A percentile compares a stretch with the other conserved stretches of the same genome.
These are phyloP conservation scores for Drosophila rellima DNA, from an alignment of 2,888 invertebrate genomes.

Conservation along the genomic window DNA sequence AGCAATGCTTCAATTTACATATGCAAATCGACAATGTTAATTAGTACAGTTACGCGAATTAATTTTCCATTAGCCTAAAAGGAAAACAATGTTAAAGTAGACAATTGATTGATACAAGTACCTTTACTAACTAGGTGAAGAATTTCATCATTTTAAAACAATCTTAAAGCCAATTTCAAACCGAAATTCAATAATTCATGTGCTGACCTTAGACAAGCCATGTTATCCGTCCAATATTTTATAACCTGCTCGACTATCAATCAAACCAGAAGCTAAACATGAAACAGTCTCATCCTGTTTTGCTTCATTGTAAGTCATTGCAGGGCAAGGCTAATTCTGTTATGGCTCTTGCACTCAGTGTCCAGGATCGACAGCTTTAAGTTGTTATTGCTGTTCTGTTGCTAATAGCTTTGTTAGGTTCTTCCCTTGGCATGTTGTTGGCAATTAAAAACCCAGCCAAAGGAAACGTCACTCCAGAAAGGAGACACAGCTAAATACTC, in stretches of 20 bases:
- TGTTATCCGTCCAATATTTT: conserved; percentile 36
- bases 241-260: conserved; percentile 39
- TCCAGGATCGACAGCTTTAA: conserved; percentile 43
- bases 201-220: conserved; percentile 18
- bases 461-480: background rate
- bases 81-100: background rate
- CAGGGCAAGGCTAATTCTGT: conserved; percentile 42
- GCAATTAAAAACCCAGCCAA: conserved; percentile 63
- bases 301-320: conserved; percentile 11
- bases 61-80: conserved; percentile 10
- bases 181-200: background rate
- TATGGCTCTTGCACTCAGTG: conserved; percentile 35
- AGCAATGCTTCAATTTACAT: conserved; percentile 12
- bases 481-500: conserved; percentile 30
- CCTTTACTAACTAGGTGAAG: background rate
- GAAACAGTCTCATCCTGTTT: conserved; percentile 12
- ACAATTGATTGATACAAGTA: background rate
- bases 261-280: conserved; percentile 31
- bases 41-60: conserved; percentile 8
- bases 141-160: background rate
- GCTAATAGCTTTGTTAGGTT: conserved; percentile 46
- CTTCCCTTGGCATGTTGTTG: conserved; percentile 37
- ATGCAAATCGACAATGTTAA: conserved; percentile 16
- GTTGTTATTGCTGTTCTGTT: conserved; percentile 45
- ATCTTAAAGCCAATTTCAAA: conserved; percentile 9